Conservation (phyloP, 1,140 invertebrate species). For the Diuraphis noxia region DNA sequence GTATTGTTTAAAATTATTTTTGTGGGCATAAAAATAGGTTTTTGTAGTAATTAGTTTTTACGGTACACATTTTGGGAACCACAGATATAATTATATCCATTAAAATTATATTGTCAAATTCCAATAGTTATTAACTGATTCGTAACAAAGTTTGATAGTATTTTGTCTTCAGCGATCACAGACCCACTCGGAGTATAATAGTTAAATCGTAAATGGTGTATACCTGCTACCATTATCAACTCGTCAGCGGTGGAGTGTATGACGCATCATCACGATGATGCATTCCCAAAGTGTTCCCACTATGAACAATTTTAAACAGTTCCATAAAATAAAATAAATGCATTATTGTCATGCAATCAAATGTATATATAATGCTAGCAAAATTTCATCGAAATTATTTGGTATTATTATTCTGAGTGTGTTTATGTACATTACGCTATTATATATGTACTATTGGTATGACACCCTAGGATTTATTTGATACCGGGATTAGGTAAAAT, state of each 20-base stretch:
- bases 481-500: background rate
- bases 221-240: constrained; percentile 14
- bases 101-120: background rate
- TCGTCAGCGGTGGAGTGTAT: background rate
- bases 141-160: background rate
- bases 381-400: background rate
- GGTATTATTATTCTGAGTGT: background rate
- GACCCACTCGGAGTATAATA: background rate
- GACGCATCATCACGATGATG: constrained; percentile 35
- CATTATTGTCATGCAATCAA: background rate
- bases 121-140: background rate
- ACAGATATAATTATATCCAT: background rate
- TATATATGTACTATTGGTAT: background rate
- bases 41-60: background rate
- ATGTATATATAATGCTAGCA: background rate
- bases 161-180: background rate
- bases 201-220: background rate
- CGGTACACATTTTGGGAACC: background rate
- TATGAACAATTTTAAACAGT: background rate
- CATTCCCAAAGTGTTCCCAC: background rate
- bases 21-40: background rate
- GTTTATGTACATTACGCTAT: background rate
- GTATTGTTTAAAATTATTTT: background rate
- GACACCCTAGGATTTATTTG: background rate
- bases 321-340: background rate